Percentiles rank a stretch among this genome's conserved stretches.
Evolutionary conservation across 1,140 invertebrate species (phyloP).

Genomic region (Drosophila ananassae): DNA sequence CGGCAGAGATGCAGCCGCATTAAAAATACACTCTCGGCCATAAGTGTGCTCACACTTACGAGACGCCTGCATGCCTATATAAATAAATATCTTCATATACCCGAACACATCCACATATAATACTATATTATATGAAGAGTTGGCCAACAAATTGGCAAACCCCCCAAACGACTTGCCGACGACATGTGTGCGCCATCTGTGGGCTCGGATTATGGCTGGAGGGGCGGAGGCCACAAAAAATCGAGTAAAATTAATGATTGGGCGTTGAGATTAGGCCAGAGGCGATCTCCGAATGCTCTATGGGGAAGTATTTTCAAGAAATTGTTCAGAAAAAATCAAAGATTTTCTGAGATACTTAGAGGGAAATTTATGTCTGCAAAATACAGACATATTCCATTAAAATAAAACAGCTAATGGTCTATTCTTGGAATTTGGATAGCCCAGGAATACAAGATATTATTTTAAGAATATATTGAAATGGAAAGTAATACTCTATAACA

Average conservation of each 20-base stretch:
- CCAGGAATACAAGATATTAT: too few species aligned
- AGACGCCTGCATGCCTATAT: conserved; percentile 1
- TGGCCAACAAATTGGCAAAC: conserved; percentile 60
- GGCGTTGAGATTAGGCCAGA: conserved; percentile 34
- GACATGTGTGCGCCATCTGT: conserved; percentile 75
- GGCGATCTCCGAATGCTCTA: conserved; percentile 6
- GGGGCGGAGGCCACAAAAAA: conserved; percentile 26
- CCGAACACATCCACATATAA: neutral
- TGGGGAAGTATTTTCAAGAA: conserved; percentile 1
- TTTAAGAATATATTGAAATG: too few species aligned
- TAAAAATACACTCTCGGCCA: conserved; percentile 55
- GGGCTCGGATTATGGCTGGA: conserved; percentile 17
- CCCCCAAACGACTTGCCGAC: conserved; percentile 45
- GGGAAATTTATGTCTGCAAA: too few species aligned
- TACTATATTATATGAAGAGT: conserved; percentile 42
- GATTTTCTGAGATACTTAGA: too few species aligned
- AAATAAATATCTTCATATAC: neutral
- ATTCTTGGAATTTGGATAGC: too few species aligned
- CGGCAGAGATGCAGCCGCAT: conserved; percentile 40
- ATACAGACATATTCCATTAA: too few species aligned
- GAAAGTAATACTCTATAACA: too few species aligned
- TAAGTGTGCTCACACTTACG: conserved; percentile 19
- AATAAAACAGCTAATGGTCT: too few species aligned
- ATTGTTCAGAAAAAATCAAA: too few species aligned
- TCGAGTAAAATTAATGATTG: conserved; percentile 51